Conservation (phyloP, 1,140 invertebrate species). For the Aphaenogaster rudis region DNA sequence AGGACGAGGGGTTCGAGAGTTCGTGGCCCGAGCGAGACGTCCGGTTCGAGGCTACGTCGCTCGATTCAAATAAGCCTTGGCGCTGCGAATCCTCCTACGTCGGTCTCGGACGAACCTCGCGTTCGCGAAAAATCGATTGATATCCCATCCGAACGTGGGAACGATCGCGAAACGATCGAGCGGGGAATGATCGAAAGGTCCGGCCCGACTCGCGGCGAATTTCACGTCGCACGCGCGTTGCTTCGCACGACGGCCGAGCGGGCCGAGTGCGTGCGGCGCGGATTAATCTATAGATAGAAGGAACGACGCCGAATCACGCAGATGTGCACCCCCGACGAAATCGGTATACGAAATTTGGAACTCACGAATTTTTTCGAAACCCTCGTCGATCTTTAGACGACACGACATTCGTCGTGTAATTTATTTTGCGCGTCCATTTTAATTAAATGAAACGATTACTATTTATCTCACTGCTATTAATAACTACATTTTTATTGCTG, state of each 20-base stretch:
- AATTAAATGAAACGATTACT: neutral
- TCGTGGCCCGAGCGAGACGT: constrained; percentile 74
- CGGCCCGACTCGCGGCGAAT: neutral
- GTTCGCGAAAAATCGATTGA: constrained; percentile 69
- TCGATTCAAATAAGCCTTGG: constrained; percentile 80
- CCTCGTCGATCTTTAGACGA: neutral
- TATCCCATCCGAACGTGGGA: neutral
- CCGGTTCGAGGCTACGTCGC: constrained; percentile 85
- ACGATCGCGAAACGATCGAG: constrained; percentile 18
- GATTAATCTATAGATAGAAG: constrained; percentile 60
- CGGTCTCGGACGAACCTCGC: constrained; percentile 47
- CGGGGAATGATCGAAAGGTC: neutral
- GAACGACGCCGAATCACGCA: constrained; percentile 19
- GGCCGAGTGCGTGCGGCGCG: constrained; percentile 33
- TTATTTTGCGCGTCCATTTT: neutral
- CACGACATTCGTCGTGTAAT: neutral
- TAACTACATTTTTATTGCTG: neutral
- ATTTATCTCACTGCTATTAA: neutral
- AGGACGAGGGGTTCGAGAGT: constrained; percentile 89
- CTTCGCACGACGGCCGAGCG: neutral
- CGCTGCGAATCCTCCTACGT: constrained; percentile 58
- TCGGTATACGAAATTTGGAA: constrained; percentile 29
- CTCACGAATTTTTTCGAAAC: neutral
- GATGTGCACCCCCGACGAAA: constrained; percentile 19
- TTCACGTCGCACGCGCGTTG: neutral